Evolutionary conservation across 1,140 invertebrate species (phyloP).

Genomic region (Paraescarpia echinospica): DNA sequence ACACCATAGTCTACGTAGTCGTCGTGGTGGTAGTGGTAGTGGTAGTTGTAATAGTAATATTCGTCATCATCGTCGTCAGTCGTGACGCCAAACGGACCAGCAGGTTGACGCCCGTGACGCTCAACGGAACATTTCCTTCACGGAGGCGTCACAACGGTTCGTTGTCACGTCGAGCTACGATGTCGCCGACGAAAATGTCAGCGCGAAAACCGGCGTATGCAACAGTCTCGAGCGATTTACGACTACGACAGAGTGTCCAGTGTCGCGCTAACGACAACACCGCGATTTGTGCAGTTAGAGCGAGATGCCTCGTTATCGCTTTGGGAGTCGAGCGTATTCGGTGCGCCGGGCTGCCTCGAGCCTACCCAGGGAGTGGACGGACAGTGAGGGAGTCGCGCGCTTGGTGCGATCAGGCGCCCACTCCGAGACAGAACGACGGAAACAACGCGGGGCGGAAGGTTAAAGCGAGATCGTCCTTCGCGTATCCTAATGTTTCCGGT

Average conservation of each 20-base stretch:
- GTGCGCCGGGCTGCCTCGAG: not conserved
- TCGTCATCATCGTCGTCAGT: not conserved
- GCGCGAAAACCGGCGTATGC: not conserved
- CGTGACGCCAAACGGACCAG: not conserved
- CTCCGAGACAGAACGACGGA: not conserved
- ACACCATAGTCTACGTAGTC: too few relatives aligned
- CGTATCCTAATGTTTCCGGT: not conserved
- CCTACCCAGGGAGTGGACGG: not conserved
- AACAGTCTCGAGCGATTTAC: not conserved
- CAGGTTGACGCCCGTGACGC: not conserved
- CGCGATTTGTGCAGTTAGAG: too few relatives aligned
- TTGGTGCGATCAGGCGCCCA: not conserved
- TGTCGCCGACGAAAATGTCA: not conserved
- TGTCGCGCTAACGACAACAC: not conserved
- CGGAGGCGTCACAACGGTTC: too few relatives aligned
- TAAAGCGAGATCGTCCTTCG: not conserved
- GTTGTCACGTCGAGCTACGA: not conserved
- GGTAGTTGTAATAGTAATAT: too few relatives aligned
- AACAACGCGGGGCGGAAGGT: not conserved
- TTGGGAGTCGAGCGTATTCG: not conserved
- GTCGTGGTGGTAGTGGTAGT: too few relatives aligned
- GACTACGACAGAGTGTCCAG: not conserved
- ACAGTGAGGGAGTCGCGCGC: not conserved
- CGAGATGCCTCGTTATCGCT: not conserved
- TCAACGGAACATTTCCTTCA: too few relatives aligned